These are phyloP conservation scores for Poliocrania exsul DNA, from an alignment of 2,797 vertebrate genomes.

Conservation along the genomic window DNA sequence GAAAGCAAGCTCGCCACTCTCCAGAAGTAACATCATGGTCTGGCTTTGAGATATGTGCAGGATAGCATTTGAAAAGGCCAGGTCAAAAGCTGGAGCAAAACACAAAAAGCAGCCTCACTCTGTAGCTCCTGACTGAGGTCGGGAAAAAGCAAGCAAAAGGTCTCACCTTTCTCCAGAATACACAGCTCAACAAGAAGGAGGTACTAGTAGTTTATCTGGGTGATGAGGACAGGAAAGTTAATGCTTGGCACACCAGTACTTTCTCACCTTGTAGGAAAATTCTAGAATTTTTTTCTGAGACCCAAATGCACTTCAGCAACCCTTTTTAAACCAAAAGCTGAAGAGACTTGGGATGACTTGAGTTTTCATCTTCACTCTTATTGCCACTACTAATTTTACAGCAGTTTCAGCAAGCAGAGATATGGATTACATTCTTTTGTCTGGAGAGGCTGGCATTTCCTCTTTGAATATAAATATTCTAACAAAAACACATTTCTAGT, in stretches of 20 bases:
- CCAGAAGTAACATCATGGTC: background rate
- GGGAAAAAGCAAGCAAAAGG: background rate
- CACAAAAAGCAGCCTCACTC: background rate
- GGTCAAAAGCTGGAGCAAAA: background rate
- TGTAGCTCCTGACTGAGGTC: background rate
- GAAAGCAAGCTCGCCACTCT: background rate
- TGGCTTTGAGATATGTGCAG: background rate
- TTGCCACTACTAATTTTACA: background rate
- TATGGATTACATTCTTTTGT: background rate
- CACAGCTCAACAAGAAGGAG: background rate
- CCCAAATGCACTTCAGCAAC: background rate
- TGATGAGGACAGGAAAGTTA: background rate
- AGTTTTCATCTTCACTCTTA: background rate
- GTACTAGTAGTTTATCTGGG: background rate
- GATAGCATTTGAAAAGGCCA: background rate
- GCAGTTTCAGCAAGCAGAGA: background rate
- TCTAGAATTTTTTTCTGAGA: background rate
- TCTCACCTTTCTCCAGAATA: background rate
- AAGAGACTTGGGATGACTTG: background rate
- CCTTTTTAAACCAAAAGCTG: background rate
- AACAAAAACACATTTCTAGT: background rate
- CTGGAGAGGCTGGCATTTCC: background rate
- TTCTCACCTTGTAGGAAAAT: background rate
- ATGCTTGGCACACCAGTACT: background rate
- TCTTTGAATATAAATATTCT: background rate